Evolutionary conservation across 2,797 vertebrate species (phyloP).

Genomic region (Otus scops): DNA sequence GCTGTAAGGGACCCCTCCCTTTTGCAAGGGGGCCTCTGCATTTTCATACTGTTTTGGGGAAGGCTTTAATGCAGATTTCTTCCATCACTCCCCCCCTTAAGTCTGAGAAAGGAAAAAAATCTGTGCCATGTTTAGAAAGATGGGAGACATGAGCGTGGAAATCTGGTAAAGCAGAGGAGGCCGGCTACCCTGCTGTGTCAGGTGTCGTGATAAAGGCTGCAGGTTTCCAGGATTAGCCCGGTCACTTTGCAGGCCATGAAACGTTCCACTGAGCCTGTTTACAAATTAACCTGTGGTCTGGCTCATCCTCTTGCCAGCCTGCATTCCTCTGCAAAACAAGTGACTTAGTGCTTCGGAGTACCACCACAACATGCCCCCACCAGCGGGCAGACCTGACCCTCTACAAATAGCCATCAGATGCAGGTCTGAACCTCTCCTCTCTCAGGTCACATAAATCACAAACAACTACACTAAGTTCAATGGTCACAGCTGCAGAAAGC

Average conservation of each 20-base stretch:
- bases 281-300: neutral
- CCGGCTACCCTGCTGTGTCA: neutral
- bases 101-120: neutral
- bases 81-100: neutral
- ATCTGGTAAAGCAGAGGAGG: neutral
- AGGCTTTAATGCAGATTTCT: neutral
- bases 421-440: neutral
- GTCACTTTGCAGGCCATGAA: neutral
- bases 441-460: neutral
- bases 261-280: neutral
- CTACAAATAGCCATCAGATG: accelerated
- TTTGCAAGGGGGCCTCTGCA: neutral
- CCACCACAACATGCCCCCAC: accelerated
- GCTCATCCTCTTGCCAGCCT: neutral
- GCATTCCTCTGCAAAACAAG: neutral
- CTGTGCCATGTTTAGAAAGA: neutral
- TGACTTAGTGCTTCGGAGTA: neutral
- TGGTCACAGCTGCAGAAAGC: neutral
- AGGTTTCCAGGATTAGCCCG: neutral
- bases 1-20: neutral
- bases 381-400: accelerated
- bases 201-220: neutral
- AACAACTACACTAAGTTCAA: accelerated
- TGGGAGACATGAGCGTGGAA: accelerated
- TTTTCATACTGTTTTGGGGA: neutral